Evolutionary conservation across 2,113 vertebrate genomes (phyloP).

Genomic region (Pseudois nayaur): DNA sequence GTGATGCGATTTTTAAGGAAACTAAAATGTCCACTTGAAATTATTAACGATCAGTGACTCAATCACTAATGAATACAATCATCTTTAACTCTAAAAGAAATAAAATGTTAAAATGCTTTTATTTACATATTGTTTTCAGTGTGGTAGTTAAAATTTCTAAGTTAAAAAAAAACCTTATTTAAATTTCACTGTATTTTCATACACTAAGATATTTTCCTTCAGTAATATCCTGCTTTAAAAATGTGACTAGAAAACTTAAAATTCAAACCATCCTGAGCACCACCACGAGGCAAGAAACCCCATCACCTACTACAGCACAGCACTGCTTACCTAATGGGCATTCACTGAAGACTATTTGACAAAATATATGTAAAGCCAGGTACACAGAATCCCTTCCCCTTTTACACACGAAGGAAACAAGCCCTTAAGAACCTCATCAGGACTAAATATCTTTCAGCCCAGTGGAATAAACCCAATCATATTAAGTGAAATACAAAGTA

Average conservation of each 20-base stretch:
- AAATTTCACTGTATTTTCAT: neutral
- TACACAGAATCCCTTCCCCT: neutral
- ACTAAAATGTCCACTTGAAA: neutral
- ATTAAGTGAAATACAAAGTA: neutral
- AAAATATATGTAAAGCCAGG: neutral
- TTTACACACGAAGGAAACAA: neutral
- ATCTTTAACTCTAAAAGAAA: constrained; percentile 1
- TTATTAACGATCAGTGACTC: neutral
- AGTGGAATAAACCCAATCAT: neutral
- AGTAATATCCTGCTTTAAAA: neutral
- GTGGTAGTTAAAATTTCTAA: neutral
- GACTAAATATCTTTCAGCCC: neutral
- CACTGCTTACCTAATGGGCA: neutral
- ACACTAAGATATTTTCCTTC: neutral
- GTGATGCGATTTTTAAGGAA: neutral
- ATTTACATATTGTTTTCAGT: neutral
- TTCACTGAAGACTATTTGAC: neutral
- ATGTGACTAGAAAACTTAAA: neutral
- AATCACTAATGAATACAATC: neutral
- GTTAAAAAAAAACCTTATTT: neutral
- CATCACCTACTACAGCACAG: neutral
- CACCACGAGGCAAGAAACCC: neutral
- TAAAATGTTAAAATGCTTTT: neutral
- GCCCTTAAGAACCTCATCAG: neutral
- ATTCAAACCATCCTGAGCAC: neutral